Evolutionary conservation across 1,140 invertebrate species (phyloP), one percentile per base, ranked within the genome.

Genomic region (Drosophila carrolli): DNA sequence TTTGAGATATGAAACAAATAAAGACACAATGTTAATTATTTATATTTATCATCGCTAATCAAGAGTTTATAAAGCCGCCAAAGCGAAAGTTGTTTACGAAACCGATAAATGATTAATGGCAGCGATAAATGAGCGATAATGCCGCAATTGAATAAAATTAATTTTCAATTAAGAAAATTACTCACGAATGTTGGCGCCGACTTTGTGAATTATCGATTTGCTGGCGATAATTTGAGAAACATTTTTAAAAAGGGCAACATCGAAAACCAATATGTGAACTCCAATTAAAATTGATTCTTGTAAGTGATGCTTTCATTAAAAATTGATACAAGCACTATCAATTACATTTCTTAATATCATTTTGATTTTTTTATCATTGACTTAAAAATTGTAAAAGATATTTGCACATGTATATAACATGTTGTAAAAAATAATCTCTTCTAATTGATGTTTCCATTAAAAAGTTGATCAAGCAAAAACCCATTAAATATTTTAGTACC

Each of bases 81-180:
- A 46, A 53, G 43, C 19, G 62, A 57, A 48, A 58, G 32, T 29
- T 38, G 19, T 47, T 48, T 6, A 13, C 29, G 16, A 23, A 41
- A 56, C 41, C 63, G 19, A 29, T 37, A 41, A 50, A 16, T 71
- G 68, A 71, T 58, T 58, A 68, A 50, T 72, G 53, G 29, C 65
- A 16, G 44, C 68, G 66, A 71, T 71, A 71, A 71, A 58, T 71
- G 67, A 41, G 51, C 67, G 38, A 70, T 56, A 55, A 70, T 66
- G 63, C 48, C 7, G 63, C n/a, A 40, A 71, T 57, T 71, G 65
- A 58, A 70, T 71, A 29, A 50, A 58, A 72, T 58, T 32, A 48
- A 71, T 72, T 72, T 58, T 14, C 68, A 58, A 72, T 72, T 71
- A 72, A 43, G 51, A 14, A 58, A 72, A 72, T 71, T 50, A 58